Evolutionary conservation across 2,113 vertebrate species (phyloP), one percentile per base, ranked within the genome.

Genomic region (Calyptomena viridis): DNA sequence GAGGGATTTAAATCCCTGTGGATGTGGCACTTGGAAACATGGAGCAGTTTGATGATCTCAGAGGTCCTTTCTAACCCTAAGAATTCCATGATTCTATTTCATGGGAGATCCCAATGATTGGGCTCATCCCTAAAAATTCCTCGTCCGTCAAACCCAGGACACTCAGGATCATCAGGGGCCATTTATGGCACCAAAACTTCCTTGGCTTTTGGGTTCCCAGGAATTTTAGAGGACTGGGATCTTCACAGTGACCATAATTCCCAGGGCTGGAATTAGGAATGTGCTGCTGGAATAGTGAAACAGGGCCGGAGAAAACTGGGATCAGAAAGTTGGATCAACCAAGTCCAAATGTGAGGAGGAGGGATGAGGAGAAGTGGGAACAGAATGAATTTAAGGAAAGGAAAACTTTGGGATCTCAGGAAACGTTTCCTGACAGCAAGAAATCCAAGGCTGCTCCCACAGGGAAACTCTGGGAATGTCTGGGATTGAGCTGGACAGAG

Each of bases 351-450:
- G n/a, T 9, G 30, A 33, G 31, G 53, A 33, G 53, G 30, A 60
- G 31, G 40, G 63, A 40, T 27, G 72, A 73, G 59, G 81, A 53
- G 52, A 75, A 64, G 83, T 93, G 93, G 75, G 63, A 78, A 89
- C 2, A 10, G 73, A 69, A 93, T 78, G 86, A 96, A 89, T 90
- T 84, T 91, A 52, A 92, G 94, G 94, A 93, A 93, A 92, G 94
- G 95, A 94, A 96, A 92, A 93, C 44, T 75, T 67, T 7, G 4
- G 94, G 84, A 89, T 82, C 28, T 96, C 95, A 92, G 93, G 95
- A 95, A 94, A 58, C 2, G 52, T 89, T 94, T 89, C 91, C 92
- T 52, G 91, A 88, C 42, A 33, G 53, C 23, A 30, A 89, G 84
- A 78, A 95, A 81, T 60, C 33, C 31, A 30, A 85, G 59, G 58